Evolutionary conservation across 2,888 invertebrate genomes (phyloP).

Genomic region (Molorchus minor): DNA sequence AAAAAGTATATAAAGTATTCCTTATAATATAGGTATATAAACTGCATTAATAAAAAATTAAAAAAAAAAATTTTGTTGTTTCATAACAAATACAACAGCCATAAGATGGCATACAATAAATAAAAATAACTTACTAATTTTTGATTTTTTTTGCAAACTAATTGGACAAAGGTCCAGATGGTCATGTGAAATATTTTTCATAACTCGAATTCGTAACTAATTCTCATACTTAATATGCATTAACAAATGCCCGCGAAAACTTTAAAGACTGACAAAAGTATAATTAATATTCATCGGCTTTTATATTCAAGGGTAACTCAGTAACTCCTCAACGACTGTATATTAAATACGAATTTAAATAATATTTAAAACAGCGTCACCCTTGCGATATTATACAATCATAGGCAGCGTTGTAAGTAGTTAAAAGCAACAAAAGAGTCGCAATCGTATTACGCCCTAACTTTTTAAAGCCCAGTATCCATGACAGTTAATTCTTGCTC

Average conservation of each 20-base stretch:
- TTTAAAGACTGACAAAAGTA: conserved; percentile 50
- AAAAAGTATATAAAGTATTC: too few relatives aligned
- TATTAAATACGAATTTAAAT: conserved; percentile 62
- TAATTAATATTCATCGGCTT: conserved; percentile 57
- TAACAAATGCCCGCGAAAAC: conserved; percentile 37
- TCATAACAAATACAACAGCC: too few relatives aligned
- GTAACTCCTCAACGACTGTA: conserved; percentile 46
- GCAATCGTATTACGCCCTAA: conserved; percentile 54
- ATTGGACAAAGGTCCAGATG: too few relatives aligned
- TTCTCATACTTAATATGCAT: conserved; percentile 38
- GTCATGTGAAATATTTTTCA: neutral
- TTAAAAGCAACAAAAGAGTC: conserved; percentile 53
- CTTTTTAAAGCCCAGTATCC: conserved; percentile 59
- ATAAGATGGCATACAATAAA: too few relatives aligned
- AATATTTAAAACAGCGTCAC: conserved; percentile 53
- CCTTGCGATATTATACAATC: conserved; percentile 55
- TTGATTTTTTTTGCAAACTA: too few relatives aligned
- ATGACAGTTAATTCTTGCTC: conserved; percentile 59
- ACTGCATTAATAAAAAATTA: too few relatives aligned
- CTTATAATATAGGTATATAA: too few relatives aligned
- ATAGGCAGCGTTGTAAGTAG: conserved; percentile 55
- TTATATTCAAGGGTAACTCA: conserved; percentile 42
- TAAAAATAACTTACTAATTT: too few relatives aligned
- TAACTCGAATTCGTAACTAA: conserved; percentile 27
- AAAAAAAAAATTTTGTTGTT: too few relatives aligned